These are phyloP conservation scores for Sinhomidia bicolor DNA, from an alignment of 2,888 invertebrate genomes.

Conservation along the genomic window DNA sequence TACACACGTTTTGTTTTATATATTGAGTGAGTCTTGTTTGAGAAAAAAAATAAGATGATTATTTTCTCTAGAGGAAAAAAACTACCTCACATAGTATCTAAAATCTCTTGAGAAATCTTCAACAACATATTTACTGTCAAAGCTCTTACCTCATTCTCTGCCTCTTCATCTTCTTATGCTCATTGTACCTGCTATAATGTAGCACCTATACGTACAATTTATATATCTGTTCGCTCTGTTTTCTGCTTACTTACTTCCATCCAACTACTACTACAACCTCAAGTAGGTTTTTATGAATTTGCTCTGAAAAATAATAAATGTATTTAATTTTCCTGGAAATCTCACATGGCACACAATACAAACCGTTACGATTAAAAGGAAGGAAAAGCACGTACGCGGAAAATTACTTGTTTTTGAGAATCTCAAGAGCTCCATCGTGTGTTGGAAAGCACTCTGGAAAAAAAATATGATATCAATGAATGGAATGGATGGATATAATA, in stretches of 20 bases:
- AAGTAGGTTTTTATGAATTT: slow-evolving; percentile 10
- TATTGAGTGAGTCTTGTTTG: slow-evolving; percentile 48
- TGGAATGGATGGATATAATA: not conserved
- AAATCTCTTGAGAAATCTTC: slow-evolving; percentile 54
- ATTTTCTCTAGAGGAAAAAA: slow-evolving; percentile 35
- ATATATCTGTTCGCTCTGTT: no score
- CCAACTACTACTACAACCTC: not conserved
- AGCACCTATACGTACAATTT: no score
- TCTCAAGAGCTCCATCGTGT: not conserved
- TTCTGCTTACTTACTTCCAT: not conserved
- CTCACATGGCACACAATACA: not conserved
- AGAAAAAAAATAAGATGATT: slow-evolving; percentile 55
- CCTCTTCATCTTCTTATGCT: not conserved
- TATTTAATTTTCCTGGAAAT: not conserved
- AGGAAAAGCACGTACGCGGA: not conserved
- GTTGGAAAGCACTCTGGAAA: not conserved
- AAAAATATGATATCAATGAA: not conserved
- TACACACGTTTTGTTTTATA: not conserved
- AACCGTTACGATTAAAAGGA: not conserved
- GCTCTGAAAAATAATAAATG: no score
- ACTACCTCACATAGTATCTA: no score
- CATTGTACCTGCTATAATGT: not conserved
- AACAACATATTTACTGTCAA: slow-evolving; percentile 42
- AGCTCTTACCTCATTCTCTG: not conserved
- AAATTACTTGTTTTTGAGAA: not conserved